These are phyloP conservation scores for Drosophila tripunctata DNA, from an alignment of 2,888 invertebrate genomes.

Conservation along the genomic window DNA sequence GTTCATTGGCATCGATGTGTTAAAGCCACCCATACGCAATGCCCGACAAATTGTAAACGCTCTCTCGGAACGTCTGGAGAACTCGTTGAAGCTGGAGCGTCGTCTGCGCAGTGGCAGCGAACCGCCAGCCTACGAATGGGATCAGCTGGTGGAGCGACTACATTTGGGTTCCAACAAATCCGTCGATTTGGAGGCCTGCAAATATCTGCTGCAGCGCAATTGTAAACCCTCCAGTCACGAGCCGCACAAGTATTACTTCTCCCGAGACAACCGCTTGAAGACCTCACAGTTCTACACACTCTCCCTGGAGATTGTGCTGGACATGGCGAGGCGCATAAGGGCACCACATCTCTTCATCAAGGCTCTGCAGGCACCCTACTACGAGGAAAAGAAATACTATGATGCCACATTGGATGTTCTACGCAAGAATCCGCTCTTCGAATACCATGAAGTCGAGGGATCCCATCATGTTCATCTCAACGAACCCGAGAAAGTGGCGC, in stretches of 20 bases:
- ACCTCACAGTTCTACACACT: constrained; percentile 71
- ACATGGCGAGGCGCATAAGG: constrained; percentile 86
- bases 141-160: constrained; percentile 87
- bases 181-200: constrained; percentile 85
- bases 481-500: constrained; percentile 86
- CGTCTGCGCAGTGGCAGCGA: constrained; percentile 82
- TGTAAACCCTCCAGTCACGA: constrained; percentile 85
- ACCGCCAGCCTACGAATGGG: constrained; percentile 87
- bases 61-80: constrained; percentile 84
- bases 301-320: constrained; percentile 85
- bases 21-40: constrained; percentile 78
- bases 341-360: constrained; percentile 88
- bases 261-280: constrained; percentile 88
- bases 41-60: constrained; percentile 62
- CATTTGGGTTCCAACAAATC: constrained; percentile 86
- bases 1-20: constrained; percentile 79
- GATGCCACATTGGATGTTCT: constrained; percentile 86
- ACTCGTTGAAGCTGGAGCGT: constrained; percentile 84
- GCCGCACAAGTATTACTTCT: constrained; percentile 87
- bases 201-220: constrained; percentile 86
- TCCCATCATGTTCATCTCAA: constrained; percentile 91
- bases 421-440: constrained; percentile 86
- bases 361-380: constrained; percentile 86
- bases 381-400: constrained; percentile 86
- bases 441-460: constrained; percentile 87